A percentile compares a stretch with the other conserved stretches of the same genome.
Evolutionary conservation across 2,888 invertebrate species (phyloP).

Genomic region (Eristalinus aeneus): DNA sequence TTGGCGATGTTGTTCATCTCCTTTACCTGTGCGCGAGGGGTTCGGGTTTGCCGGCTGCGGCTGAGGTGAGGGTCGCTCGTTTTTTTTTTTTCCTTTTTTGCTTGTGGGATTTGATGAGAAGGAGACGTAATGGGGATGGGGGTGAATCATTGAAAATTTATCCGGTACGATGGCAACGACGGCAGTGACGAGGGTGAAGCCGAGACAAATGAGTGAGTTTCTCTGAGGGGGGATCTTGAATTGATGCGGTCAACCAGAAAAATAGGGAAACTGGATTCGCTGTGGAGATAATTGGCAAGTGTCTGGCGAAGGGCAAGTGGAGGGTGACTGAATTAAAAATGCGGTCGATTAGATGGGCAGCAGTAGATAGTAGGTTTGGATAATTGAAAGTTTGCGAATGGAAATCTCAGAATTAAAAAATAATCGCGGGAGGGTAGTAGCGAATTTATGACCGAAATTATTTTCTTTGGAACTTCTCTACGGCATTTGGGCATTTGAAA

Average conservation of each 20-base stretch:
- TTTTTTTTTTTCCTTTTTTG: neutral
- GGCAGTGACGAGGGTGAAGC: neutral
- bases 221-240: neutral
- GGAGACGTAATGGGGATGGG: neutral
- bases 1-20: neutral
- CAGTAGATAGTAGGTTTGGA: too few relatives aligned
- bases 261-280: neutral
- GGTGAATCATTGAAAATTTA: neutral
- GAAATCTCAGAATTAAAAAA: too few relatives aligned
- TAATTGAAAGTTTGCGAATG: too few relatives aligned
- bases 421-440: too few relatives aligned
- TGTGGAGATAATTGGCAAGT: neutral
- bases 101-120: neutral
- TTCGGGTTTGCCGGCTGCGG: neutral
- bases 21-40: neutral
- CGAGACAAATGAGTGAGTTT: neutral
- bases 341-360: neutral
- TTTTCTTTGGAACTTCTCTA: too few relatives aligned
- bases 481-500: too few relatives aligned
- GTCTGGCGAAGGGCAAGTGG: neutral
- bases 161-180: neutral
- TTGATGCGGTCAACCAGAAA: neutral
- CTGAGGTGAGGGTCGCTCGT: neutral
- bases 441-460: too few relatives aligned
- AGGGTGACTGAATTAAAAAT: neutral